phyloP scores from a whole-genome alignment of 2,888 invertebrate species.

The Melinaea marsaeus region DNA sequence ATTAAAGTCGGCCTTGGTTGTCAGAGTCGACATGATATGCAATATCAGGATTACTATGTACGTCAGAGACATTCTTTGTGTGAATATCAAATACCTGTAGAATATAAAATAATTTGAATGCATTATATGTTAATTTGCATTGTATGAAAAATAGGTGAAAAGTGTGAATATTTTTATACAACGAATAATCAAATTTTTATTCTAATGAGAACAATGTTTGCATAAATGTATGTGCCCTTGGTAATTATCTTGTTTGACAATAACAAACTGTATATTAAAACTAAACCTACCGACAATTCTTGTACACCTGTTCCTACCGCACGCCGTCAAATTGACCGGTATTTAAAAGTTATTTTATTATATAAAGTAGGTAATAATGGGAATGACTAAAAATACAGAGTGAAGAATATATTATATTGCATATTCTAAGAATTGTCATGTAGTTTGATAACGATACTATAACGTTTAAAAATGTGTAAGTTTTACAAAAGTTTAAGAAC shows the following conservation, averaged over 20 bases:
- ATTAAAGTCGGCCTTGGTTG: constrained; percentile 80
- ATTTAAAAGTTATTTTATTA: too few relatives aligned
- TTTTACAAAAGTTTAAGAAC: too few relatives aligned
- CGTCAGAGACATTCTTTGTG: constrained; percentile 66
- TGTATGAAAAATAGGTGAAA: constrained; percentile 33
- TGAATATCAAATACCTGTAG: constrained; percentile 70
- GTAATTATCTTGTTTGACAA: background rate
- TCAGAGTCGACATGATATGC: constrained; percentile 75
- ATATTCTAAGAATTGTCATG: too few relatives aligned
- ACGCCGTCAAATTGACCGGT: too few relatives aligned
- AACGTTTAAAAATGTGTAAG: too few relatives aligned
- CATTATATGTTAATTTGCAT: constrained; percentile 46
- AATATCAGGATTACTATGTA: constrained; percentile 55
- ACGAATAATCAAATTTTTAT: constrained; percentile 17
- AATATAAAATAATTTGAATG: constrained; percentile 31
- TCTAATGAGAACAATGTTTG: constrained; percentile 9
- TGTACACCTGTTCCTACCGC: too few relatives aligned
- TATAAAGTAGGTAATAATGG: too few relatives aligned
- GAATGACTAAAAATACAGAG: too few relatives aligned
- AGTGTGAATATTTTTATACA: constrained; percentile 13
- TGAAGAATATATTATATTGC: too few relatives aligned
- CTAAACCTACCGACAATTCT: too few relatives aligned
- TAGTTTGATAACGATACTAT: too few relatives aligned
- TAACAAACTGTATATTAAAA: too few relatives aligned
- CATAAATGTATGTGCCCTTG: constrained; percentile 18